Base-by-base conservation (phyloP, 2,113 vertebrate genomes). In the Zapus hudsonius region DNA sequence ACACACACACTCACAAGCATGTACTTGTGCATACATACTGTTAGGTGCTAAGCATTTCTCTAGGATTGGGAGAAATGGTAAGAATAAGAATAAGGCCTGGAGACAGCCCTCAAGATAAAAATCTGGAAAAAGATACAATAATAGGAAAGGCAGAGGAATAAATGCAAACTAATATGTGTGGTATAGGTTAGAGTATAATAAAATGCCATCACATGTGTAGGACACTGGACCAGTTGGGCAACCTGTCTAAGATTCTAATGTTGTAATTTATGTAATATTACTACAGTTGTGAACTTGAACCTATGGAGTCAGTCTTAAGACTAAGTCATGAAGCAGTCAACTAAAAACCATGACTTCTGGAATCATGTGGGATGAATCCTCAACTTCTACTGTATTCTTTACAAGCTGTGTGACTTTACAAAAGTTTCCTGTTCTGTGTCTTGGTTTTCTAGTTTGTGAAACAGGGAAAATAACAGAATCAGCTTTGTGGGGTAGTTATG, bases 101-200 rank as follows among this genome's bases (percentile, higher is more conserved):
- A 91, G 64, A 91, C 27, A 90, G 36, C 36, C 92, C 33, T 96
- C 70, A 92, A 95, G 80, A 89, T 91, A 42, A 88, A 72, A 94
- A 91, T 72, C 36, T 84, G 91, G 92, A 90, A 23, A 89, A 63
- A 55, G 64, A 84, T 63, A 87, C 40, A 84, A 76, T 78, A 40
- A 93, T 7, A 92, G 52, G 84, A 89, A 90, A 73, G 42, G 40
- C 33, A n/a, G n/a, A 78, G 47, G 64, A 92, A 84, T 42, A 84
- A 87, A 76, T 70, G 20, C n/a, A 90, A 93, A 74, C 74, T 76
- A 57, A 83, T 59, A 59, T 74, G 42, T 72, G 61, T 92, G 55
- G 27, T 84, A 47, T 70, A 87, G 42, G 66, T 61, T 88, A 75
- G 36, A 93, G 80, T 66, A 83, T 13, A 82, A 84, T 52, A 91